Base-by-base conservation (phyloP, 2,888 invertebrate genomes). In the Oasisia sp. region DNA sequence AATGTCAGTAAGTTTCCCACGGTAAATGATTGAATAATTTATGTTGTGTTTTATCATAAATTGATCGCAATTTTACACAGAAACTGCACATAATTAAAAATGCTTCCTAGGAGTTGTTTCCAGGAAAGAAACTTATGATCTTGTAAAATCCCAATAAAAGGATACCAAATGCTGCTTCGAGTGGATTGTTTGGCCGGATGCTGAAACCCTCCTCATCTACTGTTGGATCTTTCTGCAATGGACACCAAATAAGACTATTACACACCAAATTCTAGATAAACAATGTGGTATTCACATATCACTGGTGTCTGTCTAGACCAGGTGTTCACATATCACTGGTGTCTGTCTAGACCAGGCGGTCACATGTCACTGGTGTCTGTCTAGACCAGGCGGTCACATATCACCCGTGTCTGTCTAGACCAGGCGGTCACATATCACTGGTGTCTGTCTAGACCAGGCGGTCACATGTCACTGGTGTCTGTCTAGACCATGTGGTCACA, bases 201-300 rank as follows among this genome's bases (percentile, higher is more conserved):
- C 98, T 98, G 96, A 98, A 99, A 19, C 99, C 99, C 96, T 99
- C 99, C 95, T 98, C 99, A 96, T 99, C 99, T 4, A 99, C 98
- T 92, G 95, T 94, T 32, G 95, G 94, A 44, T 94, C 93, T 74
- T 74, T 74, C 74, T 74, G n/a, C 74, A 74, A 74, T 27, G 74
- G 7, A 90, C 92, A 92, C 93, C 94, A 93, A 12, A 19, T 7
- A 74, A 27, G 7, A 74, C 27, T 74, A n/a, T n/a, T 74, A n/a
- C 74, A 74, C 74, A 74, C 14, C 9, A 50, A 50, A 12, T 50
- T 50, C 2, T 50, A 50, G 50, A 50, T 50, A 50, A 50, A 50
- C 14, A 50, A 50, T 50, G 50, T 50, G 50, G 9, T 50, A 11
- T 50, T 7, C 9, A 50, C 14, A 50, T 50, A 50, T 50, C 50